These are phyloP conservation scores for Tetraneura akinire DNA, from an alignment of 1,140 invertebrate species.

Conservation along the genomic window DNA sequence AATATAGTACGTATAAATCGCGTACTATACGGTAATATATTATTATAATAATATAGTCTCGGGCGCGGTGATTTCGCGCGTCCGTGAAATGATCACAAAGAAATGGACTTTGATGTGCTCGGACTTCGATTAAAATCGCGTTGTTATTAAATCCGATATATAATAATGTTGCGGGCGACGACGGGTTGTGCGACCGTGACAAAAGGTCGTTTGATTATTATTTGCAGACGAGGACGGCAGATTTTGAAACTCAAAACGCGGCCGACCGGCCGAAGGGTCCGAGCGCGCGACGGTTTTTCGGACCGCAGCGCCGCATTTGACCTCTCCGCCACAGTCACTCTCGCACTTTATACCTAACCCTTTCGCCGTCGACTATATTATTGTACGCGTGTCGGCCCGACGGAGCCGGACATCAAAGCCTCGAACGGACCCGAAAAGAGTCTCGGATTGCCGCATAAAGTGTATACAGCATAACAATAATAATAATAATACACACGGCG, in stretches of 20 bases:
- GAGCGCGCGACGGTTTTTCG: neutral
- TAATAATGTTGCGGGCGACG: too few species aligned
- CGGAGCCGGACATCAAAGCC: slow-evolving; percentile 29
- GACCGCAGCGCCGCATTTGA: slow-evolving; percentile 36
- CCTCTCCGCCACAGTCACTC: neutral
- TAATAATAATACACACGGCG: neutral
- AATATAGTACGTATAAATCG: neutral
- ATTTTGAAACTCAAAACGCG: slow-evolving; percentile 42
- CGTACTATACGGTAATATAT: too few species aligned
- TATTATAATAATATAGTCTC: too few species aligned
- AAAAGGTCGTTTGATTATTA: neutral
- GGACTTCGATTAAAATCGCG: slow-evolving; percentile 48
- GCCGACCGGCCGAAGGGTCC: neutral
- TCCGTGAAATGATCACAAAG: slow-evolving; percentile 50
- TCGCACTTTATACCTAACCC: neutral
- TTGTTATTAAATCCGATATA: slow-evolving; percentile 47
- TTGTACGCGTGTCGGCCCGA: neutral
- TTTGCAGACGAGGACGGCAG: neutral
- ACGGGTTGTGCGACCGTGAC: neutral
- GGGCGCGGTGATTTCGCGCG: slow-evolving; percentile 36
- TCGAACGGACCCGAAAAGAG: neutral
- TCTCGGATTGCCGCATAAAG: slow-evolving; percentile 14
- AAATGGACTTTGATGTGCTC: slow-evolving; percentile 47
- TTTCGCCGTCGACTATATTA: neutral
- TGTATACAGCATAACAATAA: neutral